Evolutionary conservation across 2,113 vertebrate genomes (phyloP).

Genomic region (Ardeotis arabs): DNA sequence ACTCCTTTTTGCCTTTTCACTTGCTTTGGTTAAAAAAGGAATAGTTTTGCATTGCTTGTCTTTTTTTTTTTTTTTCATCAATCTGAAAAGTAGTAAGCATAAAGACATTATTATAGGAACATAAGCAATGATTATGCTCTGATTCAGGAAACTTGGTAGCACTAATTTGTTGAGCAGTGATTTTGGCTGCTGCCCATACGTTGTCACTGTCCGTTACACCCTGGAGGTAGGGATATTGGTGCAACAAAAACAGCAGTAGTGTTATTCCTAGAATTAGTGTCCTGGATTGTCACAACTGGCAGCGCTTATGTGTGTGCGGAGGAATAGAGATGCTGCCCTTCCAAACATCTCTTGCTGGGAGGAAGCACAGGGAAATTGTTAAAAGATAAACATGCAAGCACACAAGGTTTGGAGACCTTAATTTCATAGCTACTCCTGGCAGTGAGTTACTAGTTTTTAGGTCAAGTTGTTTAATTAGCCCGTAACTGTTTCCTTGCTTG

Average conservation of each 20-base stretch:
- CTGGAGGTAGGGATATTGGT: not conserved
- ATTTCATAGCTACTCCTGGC: not conserved
- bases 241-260: not conserved
- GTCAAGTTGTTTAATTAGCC: not conserved
- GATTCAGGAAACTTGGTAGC: not conserved
- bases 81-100: not conserved
- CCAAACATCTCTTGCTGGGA: not conserved
- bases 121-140: not conserved
- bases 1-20: not conserved
- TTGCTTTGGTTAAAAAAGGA: not conserved
- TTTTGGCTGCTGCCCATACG: not conserved
- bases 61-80: too few relatives aligned
- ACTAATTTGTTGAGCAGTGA: not conserved
- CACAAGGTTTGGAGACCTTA: not conserved
- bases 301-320: not conserved
- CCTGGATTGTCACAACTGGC: not conserved
- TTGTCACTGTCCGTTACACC: not conserved
- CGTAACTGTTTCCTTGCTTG: not conserved
- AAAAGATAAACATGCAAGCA: not conserved
- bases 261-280: not conserved
- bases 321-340: not conserved
- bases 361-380: not conserved
- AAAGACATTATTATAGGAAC: not conserved
- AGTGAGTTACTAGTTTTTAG: not conserved
- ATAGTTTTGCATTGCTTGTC: not conserved